phyloP scores from a whole-genome alignment of 2,888 invertebrate species.

The Diloba caeruleocephala region DNA sequence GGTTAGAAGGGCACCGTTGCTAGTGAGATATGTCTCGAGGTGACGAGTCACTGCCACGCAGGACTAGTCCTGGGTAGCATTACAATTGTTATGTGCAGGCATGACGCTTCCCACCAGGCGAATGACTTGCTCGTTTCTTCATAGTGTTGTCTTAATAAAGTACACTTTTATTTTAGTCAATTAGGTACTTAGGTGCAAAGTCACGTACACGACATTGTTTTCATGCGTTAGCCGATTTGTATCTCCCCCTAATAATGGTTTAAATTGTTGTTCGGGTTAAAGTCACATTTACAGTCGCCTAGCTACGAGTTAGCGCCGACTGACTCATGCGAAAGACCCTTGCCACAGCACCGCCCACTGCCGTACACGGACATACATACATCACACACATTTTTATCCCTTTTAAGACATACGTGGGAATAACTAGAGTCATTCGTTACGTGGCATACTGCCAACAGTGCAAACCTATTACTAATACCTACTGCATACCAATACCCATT shows the following conservation, averaged over 20 bases:
- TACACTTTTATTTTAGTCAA: too few species aligned
- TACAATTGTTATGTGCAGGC: too few species aligned
- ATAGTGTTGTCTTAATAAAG: too few species aligned
- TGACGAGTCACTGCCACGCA: too few species aligned
- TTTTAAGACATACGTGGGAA: constrained; percentile 74
- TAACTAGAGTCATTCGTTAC: constrained; percentile 59
- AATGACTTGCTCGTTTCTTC: too few species aligned
- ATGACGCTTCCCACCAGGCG: too few species aligned
- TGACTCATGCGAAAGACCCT: constrained; percentile 68
- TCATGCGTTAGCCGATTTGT: constrained; percentile 33
- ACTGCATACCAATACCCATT: constrained; percentile 57
- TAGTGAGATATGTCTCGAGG: too few species aligned
- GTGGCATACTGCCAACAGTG: constrained; percentile 69
- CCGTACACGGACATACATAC: constrained; percentile 70
- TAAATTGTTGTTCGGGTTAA: constrained; percentile 41
- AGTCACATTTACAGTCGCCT: constrained; percentile 28
- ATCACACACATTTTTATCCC: constrained; percentile 76
- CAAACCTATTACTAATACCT: constrained; percentile 48
- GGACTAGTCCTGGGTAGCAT: too few species aligned
- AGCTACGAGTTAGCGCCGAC: constrained; percentile 39
- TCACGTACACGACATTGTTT: too few species aligned
- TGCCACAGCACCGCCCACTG: constrained; percentile 56
- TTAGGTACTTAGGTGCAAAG: too few species aligned
- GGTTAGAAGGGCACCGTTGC: too few species aligned
- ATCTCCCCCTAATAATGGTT: constrained; percentile 46